Evolutionary conservation across 2,888 invertebrate species (phyloP).

Genomic region (Gari tellinella): DNA sequence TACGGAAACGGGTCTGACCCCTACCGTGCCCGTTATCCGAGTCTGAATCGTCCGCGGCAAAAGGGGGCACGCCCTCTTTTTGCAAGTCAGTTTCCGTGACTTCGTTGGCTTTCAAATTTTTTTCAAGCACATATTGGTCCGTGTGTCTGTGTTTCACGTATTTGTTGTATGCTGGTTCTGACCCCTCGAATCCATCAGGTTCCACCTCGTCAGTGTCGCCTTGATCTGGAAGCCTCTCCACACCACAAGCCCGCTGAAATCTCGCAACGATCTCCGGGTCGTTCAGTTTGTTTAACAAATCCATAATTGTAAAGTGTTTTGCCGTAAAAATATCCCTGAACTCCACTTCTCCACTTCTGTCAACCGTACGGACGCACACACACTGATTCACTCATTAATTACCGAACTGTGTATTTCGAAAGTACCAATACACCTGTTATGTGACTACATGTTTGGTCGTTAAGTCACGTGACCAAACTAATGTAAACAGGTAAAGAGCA

Average conservation of each 20-base stretch:
- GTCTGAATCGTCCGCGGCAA: constrained; percentile 55
- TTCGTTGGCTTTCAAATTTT: constrained; percentile 21
- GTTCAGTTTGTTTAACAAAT: constrained; percentile 37
- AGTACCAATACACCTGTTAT: constrained; percentile 8
- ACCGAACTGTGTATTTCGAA: not conserved
- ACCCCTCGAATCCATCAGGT: not conserved
- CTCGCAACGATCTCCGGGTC: constrained; percentile 48
- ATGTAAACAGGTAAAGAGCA: not conserved
- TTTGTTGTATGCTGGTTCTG: constrained; percentile 9
- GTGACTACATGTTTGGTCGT: constrained; percentile 12
- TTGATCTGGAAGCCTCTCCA: constrained; percentile 46
- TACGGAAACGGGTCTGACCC: constrained; percentile 29
- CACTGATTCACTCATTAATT: not conserved
- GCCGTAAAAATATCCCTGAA: not conserved
- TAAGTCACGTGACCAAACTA: constrained; percentile 19
- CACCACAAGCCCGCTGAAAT: constrained; percentile 64
- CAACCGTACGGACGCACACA: not conserved
- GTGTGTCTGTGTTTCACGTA: constrained; percentile 49
- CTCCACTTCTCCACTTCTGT: constrained; percentile 1
- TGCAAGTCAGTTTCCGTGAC: constrained; percentile 21
- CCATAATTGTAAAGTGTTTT: constrained; percentile 30
- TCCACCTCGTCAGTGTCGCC: constrained; percentile 16
- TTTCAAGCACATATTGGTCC: constrained; percentile 41
- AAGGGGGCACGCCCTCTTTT: constrained; percentile 55
- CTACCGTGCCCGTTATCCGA: constrained; percentile 26